Base-by-base conservation (phyloP, 2,113 vertebrate genomes). In the Meriones unguiculatus region DNA sequence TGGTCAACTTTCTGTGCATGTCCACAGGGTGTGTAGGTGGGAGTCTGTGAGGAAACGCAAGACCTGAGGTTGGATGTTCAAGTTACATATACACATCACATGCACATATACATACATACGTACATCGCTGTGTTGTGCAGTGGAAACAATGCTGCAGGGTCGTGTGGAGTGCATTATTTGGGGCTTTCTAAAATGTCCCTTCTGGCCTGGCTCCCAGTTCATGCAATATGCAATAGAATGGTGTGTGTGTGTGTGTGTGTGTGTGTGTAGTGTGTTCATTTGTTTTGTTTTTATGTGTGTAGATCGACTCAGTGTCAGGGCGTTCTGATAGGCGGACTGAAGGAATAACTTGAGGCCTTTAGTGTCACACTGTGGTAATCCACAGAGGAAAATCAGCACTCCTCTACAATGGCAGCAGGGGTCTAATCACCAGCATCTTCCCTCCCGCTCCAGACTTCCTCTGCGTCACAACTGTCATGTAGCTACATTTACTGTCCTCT, bases 401-500 rank as follows among this genome's bases (percentile, higher is more conserved):
- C 13, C 46, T 54, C 73, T 15, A 3, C 5, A 52, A 12, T 35
- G n/a, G 15, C 30, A 59, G 3, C 50, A 64, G 7, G 22, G 9
- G 67, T 7, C 3, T 52, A 1, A 46, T 35, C 2, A 7, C 64
- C 2, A 3, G 38, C 20, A 0, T 46, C 4, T 62, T 1, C 10
- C 24, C 20, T 11, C 9, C 1, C 1, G 2, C 86, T 38, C 14
- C 13, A 3, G 22, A 50, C 12, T 17, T 17, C 0, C 0, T 38
- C 32, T 10, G 11, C 22, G 38, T 85, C 70, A 90, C 69, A 84
- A 3, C 32, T 20, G 67, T n/a, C 50, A 4, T 30, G 0, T 11
- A 57, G n/a, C 32, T 67, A 78, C 15, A 77, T 35, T 25, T 25
- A 32, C 3, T 76, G 17, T 15, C 28, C 3, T 5, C 8, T 1